Percentiles rank a stretch among this genome's conserved stretches.
Conservation (phyloP, 2,113 vertebrate genomes). For the Hassar affinis region DNA sequence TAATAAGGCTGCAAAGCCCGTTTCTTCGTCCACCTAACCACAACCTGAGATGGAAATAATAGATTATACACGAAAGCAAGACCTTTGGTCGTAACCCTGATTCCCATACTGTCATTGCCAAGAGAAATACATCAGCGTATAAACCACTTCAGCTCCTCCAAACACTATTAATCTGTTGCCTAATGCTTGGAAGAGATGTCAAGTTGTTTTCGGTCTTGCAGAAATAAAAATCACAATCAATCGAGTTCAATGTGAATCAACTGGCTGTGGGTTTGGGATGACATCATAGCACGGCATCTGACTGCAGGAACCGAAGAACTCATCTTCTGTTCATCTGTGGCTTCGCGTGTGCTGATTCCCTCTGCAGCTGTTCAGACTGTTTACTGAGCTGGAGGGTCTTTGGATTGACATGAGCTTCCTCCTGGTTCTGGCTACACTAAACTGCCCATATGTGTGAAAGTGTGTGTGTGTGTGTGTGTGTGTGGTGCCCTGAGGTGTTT, state of each 20-base stretch:
- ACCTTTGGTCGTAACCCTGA: constrained; percentile 57
- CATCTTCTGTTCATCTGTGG: constrained; percentile 4
- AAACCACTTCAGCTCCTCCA: constrained; percentile 60
- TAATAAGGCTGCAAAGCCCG: not conserved
- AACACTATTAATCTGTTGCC: constrained; percentile 59
- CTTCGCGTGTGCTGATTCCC: not conserved
- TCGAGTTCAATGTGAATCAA: constrained; percentile 44
- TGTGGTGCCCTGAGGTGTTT: not conserved
- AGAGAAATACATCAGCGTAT: constrained; percentile 50
- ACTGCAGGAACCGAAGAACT: not conserved
- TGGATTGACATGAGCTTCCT: not conserved
- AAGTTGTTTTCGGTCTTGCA: constrained; percentile 33
- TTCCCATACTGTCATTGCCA: constrained; percentile 25
- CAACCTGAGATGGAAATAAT: constrained; percentile 50
- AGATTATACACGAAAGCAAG: constrained; percentile 49
- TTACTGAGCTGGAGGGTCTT: not conserved
- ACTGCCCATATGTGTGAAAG: not conserved
- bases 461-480: not conserved
- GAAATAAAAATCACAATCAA: constrained; percentile 17
- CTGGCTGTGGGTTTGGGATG: constrained; percentile 12
- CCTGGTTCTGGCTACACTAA: not conserved
- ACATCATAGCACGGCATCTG: not conserved
- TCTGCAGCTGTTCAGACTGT: constrained; percentile 8
- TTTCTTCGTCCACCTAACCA: constrained; percentile 52
- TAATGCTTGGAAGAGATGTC: constrained; percentile 54